phyloP scores from a whole-genome alignment of 2,888 invertebrate genomes.

The Lordiphosa fenestrarum region DNA sequence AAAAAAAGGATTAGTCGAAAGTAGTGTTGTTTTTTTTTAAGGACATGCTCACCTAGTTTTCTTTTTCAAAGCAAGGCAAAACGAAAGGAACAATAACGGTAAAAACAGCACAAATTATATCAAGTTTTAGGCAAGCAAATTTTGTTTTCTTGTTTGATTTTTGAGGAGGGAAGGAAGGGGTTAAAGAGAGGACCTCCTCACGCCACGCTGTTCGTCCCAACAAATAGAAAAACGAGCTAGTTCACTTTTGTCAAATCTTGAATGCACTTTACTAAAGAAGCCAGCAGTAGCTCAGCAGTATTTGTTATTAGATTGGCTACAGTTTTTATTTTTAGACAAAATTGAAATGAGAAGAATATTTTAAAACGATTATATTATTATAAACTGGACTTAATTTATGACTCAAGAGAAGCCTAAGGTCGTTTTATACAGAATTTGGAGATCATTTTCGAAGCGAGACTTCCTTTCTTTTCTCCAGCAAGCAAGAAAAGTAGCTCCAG shows the following conservation, averaged over 20 bases:
- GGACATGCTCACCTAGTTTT: slow-evolving; percentile 25
- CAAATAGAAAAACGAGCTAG: slow-evolving; percentile 12
- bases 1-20: slow-evolving; percentile 17
- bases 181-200: slow-evolving; percentile 15
- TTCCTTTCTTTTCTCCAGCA: too few species aligned
- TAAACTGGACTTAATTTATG: too few species aligned
- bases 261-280: too few species aligned
- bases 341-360: too few species aligned
- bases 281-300: too few species aligned
- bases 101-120: slow-evolving; percentile 35
- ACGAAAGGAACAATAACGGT: slow-evolving; percentile 28
- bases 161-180: background rate
- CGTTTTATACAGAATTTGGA: too few species aligned
- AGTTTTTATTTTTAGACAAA: too few species aligned
- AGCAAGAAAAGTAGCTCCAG: too few species aligned
- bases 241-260: background rate
- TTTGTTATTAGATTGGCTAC: too few species aligned
- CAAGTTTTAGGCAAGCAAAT: slow-evolving; percentile 8
- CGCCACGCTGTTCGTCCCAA: slow-evolving; percentile 22
- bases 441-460: too few species aligned
- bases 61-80: slow-evolving; percentile 24
- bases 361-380: too few species aligned
- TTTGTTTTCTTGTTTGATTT: background rate
- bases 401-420: too few species aligned
- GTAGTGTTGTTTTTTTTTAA: slow-evolving; percentile 12